Evolutionary conservation across 2,888 invertebrate genomes (phyloP).

Genomic region (Bhutanitis thaidina): DNA sequence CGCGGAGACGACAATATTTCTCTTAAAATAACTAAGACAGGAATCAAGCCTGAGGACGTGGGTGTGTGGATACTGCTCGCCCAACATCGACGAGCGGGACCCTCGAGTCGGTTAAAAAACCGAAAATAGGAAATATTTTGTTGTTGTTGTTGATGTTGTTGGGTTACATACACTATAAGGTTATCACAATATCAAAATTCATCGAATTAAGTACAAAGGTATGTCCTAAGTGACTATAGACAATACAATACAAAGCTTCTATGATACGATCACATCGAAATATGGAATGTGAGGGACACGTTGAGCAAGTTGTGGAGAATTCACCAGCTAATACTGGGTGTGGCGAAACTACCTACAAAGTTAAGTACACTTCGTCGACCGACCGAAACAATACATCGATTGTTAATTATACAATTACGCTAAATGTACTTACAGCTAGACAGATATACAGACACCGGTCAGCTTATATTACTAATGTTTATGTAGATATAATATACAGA

Average conservation of each 20-base stretch:
- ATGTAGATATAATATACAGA: constrained; percentile 43
- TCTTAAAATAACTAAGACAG: background rate
- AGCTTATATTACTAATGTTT: background rate
- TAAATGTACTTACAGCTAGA: constrained; percentile 13
- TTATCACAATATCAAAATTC: constrained; percentile 27
- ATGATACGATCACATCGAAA: constrained; percentile 6
- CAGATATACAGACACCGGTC: background rate
- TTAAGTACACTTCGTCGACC: constrained; percentile 28
- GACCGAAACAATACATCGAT: background rate
- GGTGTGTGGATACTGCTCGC: constrained; percentile 4
- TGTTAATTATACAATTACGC: background rate
- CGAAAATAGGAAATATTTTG: too few species aligned
- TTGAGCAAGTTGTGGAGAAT: constrained; percentile 30
- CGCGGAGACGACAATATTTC: background rate
- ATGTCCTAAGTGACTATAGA: background rate
- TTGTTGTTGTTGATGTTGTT: too few species aligned
- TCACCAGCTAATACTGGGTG: constrained; percentile 25
- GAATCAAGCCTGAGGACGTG: background rate
- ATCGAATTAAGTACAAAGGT: constrained; percentile 13
- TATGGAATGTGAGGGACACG: constrained; percentile 30
- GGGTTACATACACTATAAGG: constrained; percentile 3
- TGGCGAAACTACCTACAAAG: constrained; percentile 22
- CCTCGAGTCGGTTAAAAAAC: background rate
- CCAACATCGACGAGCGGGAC: background rate
- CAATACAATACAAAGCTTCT: background rate